phyloP scores from a whole-genome alignment of 2,888 invertebrate species.

The Spilarctia lutea region DNA sequence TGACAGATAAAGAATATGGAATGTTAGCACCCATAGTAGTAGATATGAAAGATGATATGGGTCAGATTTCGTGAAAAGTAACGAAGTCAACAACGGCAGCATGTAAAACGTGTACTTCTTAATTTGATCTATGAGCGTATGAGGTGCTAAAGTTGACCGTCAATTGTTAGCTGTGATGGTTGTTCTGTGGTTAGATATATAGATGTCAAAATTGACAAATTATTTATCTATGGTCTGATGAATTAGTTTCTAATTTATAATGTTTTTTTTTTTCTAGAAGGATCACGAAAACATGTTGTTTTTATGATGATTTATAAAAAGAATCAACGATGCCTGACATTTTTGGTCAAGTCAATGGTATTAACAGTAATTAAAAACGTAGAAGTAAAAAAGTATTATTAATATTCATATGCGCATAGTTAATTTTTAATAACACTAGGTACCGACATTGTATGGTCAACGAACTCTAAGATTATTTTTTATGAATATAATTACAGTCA shows the following conservation, averaged over 20 bases:
- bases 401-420: constrained; percentile 26
- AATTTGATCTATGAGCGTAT: not conserved
- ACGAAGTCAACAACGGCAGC: too few relatives aligned
- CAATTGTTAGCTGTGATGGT: not conserved
- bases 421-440: constrained; percentile 24
- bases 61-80: not conserved
- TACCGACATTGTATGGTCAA: constrained; percentile 29
- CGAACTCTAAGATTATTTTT: constrained; percentile 27
- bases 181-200: too few relatives aligned
- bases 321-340: not conserved
- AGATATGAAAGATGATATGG: not conserved
- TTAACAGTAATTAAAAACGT: constrained; percentile 22
- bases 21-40: too few relatives aligned
- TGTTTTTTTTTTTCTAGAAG: not conserved
- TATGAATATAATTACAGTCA: constrained; percentile 17
- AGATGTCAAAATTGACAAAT: too few relatives aligned
- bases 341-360: constrained; percentile 5
- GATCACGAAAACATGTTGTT: not conserved
- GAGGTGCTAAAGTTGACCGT: not conserved
- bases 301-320: not conserved
- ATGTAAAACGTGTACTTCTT: not conserved
- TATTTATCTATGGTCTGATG: too few relatives aligned
- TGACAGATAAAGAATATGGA: too few relatives aligned
- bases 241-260: too few relatives aligned
- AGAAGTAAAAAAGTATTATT: constrained; percentile 16